Percentiles rank a stretch among this genome's conserved stretches.
phyloP scores from a whole-genome alignment of 2,797 vertebrate species.

The Girardinus metallicus region DNA sequence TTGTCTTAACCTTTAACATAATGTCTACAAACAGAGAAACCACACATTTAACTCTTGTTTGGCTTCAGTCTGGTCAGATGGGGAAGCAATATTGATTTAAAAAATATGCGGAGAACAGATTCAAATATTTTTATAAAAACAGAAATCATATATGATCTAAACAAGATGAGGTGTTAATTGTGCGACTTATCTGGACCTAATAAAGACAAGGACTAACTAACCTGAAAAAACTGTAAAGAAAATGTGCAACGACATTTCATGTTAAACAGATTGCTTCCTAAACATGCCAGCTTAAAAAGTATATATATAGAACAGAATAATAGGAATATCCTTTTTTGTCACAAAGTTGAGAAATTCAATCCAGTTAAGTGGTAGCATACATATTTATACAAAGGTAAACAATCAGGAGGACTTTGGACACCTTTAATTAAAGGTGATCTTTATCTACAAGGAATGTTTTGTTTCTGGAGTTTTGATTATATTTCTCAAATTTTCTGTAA shows the following conservation, averaged over 20 bases:
- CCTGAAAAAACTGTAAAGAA: no score
- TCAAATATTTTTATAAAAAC: neutral
- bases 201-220: no score
- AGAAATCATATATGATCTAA: neutral
- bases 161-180: neutral
- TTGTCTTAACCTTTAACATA: conserved; percentile 1
- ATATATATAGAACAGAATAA: neutral
- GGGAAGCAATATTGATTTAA: neutral
- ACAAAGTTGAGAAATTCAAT: no score
- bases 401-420: no score
- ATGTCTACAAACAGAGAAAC: conserved; percentile 12
- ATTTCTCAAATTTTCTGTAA: neutral
- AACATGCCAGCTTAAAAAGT: neutral
- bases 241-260: neutral
- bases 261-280: no score
- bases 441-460: neutral
- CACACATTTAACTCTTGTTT: neutral
- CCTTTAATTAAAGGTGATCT: neutral
- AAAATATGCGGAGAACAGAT: neutral
- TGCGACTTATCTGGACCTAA: neutral
- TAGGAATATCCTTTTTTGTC: neutral
- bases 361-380: no score
- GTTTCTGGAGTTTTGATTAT: neutral
- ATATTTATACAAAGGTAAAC: no score
- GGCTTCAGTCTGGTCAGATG: neutral